Evolutionary conservation across 2,113 vertebrate genomes (phyloP), one percentile per base, ranked within the genome.

Genomic region (Arothron firmamentum): DNA sequence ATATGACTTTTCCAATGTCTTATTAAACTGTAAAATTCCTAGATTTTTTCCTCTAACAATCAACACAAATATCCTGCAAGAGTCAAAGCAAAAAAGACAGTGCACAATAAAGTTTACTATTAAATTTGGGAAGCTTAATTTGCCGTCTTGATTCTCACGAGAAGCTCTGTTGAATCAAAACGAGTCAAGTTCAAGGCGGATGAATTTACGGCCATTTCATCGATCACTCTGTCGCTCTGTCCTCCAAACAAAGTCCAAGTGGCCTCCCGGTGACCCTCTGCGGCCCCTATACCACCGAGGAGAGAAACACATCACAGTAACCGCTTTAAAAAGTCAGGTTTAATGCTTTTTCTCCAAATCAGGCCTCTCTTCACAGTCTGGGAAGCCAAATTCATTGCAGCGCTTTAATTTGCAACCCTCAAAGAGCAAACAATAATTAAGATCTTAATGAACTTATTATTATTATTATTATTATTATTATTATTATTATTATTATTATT

Each of bases 211-310:
- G 51, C 25, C 25, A 6, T 28, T 53, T 85, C 81, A 88, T 85
- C 51, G 72, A 86, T 88, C 69, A 79, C 65, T 82, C 62, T 76
- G 84, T 70, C 59, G 55, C 52, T 16, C 56, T 55, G 62, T 71
- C 53, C 68, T 86, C 74, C 56, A 88, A 87, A 88, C 82, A 84
- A 74, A 75, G 72, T 70, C 79, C 55, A 41, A 43, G 74, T 67
- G 79, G 81, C 86, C 87, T 74, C 79, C 75, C 42, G 59, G 59
- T 89, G 84, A 88, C 80, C 85, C 74, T 70, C 61, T 48, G 53
- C 56, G 60, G 75, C 69, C 72, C 45, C 69, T 70, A 28, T 52
- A 62, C 61, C 61, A 51, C 41, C 1, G 31, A 60, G 56, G 48
- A 65, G 21, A 49, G 23, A 54, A 60, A 58, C 34, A 75, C 43